Evolutionary conservation across 2,797 vertebrate genomes (phyloP).

Genomic region (Alectoris magna): DNA sequence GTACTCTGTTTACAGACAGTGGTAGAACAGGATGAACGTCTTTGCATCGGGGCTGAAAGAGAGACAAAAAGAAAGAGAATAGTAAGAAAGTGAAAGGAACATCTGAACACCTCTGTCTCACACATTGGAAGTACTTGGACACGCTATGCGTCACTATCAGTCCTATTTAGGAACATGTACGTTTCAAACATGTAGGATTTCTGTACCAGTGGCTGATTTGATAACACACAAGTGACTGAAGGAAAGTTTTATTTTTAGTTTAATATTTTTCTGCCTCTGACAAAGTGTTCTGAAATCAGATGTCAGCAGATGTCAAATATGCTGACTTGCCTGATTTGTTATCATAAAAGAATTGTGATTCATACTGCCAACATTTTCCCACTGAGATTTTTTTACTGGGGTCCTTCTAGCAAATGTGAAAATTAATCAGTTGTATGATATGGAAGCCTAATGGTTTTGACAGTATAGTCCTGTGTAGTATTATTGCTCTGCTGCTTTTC

Average conservation of each 20-base stretch:
- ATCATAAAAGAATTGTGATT: background rate
- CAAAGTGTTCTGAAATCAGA: constrained; percentile 38
- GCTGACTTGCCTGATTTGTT: background rate
- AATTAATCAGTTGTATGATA: background rate
- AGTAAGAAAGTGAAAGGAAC: background rate
- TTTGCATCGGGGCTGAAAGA: background rate
- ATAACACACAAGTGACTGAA: background rate
- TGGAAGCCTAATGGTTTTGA: background rate
- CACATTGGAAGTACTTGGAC: background rate
- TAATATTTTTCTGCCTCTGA: background rate
- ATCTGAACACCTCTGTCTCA: background rate
- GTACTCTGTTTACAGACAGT: background rate
- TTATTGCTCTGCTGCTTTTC: background rate
- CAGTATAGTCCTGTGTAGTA: background rate
- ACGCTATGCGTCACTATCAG: background rate
- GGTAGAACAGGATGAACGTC: background rate
- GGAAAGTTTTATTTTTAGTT: constrained; percentile 29
- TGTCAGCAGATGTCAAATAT: constrained; percentile 11
- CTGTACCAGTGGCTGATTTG: background rate
- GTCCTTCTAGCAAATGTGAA: constrained; percentile 8
- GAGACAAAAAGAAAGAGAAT: background rate
- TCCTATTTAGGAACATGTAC: background rate
- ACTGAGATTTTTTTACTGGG: background rate
- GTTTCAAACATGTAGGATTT: background rate
- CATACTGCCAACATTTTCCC: background rate